Base-by-base conservation (phyloP, 1,140 invertebrate species). In the Lutraria rhynchaena region DNA sequence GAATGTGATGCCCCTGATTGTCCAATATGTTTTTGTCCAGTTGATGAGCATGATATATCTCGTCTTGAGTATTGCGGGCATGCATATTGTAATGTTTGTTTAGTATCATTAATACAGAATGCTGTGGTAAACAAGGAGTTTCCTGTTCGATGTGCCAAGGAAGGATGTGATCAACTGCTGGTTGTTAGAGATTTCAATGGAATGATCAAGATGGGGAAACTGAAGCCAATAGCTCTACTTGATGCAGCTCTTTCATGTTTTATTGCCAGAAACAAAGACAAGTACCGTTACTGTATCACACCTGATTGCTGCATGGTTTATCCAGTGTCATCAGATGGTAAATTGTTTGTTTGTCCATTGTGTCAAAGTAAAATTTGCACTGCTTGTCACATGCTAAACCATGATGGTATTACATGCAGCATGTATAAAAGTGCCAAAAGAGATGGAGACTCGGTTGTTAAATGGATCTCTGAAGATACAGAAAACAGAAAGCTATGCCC, bases 61-160 rank as follows among this genome's bases (percentile, higher is more conserved):
- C 82, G 87, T 15, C 80, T 90, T 31, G 87, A 90, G 65, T 67
- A 49, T 1, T 91, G 90, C 84, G 90, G 89, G 0, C 90, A 91
- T 82, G 37, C 87, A 7, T 91, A 90, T 46, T 91, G 90, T 60
- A 60, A 69, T 7, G 83, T 82, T 17, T 91, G 90, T 58, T 17
- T 90, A 3, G 70, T 77, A 17, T 57, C 77, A 15, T 85, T 86
- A 73, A 41, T 89, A 22, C 49, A 81, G 22, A 74, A 53, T 41
- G 60, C 78, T 11, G 51, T 87, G 1, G 51, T 70, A 7, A 78
- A 55, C 22, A 81, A 82, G 46, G 70, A 83, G 0, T 86, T 90
- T 33, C 89, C 90, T 0, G 15, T 89, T 5, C n/a, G 49, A 15
- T 91, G 90, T 80, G 85, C 71, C 58, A 24, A 53, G 11, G 87